Base-by-base conservation (phyloP, 2,113 vertebrate genomes). In the Neomonachus schauinslandi region DNA sequence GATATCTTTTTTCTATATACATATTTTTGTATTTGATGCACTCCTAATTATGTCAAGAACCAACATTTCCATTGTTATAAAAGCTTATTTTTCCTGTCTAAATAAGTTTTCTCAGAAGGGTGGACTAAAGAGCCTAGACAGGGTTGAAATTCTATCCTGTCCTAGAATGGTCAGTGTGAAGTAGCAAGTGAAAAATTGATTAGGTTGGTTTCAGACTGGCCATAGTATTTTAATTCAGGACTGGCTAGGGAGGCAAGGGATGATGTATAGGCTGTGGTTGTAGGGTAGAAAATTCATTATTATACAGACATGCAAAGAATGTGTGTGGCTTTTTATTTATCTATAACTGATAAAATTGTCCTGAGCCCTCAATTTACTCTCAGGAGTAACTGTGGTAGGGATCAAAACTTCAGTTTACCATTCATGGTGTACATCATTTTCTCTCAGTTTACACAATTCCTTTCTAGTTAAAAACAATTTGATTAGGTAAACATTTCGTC, bases 201-300 rank as follows among this genome's bases (percentile, higher is more conserved):
- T 57, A 51, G 2, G 4, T 80, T 81, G 55, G 5, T 89, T 92
- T 65, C 31, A 5, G 65, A 80, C 81, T 77, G 19, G 55, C 51
- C 59, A 77, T 42, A 65, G 6, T 85, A 92, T 72, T 90, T 91
- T 89, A 87, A 93, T 69, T 90, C 51, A 82, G 49, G 57, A 91
- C 39, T 81, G 10, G 7, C 91, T 91, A 77, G 1, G 8, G 22
- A 86, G 9, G 19, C 46, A 61, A 93, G 42, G 19, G 16, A 36
- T 84, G 0, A 18, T 7, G 1, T 55, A 39, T 33, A 26, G 55
- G 18, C 28, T 93, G 26, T 33, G 72, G 24, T 49, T 72, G 10
- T 65, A 51, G 12, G 7, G 21, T 91, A 80, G 55, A 91, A 88
- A 94, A 74, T 53, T 31, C 13, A 51, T 77, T 51, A 92, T 69